Evolutionary conservation across 2,797 vertebrate species (phyloP).

Genomic region (Crax fasciolata): DNA sequence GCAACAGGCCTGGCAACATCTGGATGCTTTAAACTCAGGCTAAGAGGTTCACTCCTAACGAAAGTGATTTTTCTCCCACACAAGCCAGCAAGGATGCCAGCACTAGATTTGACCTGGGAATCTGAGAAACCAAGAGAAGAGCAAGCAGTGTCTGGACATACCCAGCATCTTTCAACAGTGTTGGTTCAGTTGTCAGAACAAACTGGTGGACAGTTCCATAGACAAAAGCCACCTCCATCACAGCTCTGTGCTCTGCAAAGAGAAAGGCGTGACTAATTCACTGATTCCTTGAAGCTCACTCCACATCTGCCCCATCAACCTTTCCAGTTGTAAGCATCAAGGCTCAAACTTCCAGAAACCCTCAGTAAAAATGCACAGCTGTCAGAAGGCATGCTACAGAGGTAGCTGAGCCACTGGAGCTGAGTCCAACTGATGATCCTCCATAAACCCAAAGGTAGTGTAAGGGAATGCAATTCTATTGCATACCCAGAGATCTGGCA

Average conservation of each 20-base stretch:
- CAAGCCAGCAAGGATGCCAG: neutral
- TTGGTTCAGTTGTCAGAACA: conserved; percentile 91
- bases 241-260: conserved; percentile 89
- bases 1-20: neutral
- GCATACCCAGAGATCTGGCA: neutral
- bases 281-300: neutral
- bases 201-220: conserved; percentile 93
- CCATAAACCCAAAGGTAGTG: neutral
- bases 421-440: neutral
- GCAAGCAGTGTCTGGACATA: conserved; percentile 70
- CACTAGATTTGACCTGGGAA: neutral
- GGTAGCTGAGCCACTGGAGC: neutral
- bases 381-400: neutral
- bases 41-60: neutral
- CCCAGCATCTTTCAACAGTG: conserved; percentile 88
- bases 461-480: neutral
- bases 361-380: neutral
- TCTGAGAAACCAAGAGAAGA: neutral
- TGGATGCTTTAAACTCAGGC: neutral
- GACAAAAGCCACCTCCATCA: conserved; percentile 96
- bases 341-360: neutral
- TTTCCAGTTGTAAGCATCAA: neutral
- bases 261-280: neutral
- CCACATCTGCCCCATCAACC: neutral
- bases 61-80: neutral